phyloP scores from a whole-genome alignment of 2,888 invertebrate species.

The Cryptosula pallasiana region DNA sequence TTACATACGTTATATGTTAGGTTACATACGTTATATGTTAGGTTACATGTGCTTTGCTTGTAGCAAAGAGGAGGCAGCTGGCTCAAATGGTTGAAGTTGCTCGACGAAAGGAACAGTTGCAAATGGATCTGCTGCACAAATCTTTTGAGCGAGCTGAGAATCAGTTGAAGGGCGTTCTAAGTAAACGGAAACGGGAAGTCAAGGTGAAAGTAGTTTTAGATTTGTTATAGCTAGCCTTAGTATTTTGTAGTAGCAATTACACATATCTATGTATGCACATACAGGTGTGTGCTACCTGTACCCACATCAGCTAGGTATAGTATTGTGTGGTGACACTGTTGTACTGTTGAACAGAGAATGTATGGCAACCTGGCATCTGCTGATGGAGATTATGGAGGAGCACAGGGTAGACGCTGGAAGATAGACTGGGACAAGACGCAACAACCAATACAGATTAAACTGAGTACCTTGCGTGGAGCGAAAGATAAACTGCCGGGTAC shows the following conservation, averaged over 20 bases:
- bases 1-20: too few relatives aligned
- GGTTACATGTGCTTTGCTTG: not conserved
- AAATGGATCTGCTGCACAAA: constrained; percentile 44
- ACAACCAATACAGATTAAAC: constrained; percentile 48
- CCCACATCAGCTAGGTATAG: too few relatives aligned
- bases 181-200: constrained; percentile 45
- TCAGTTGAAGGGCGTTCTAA: constrained; percentile 40
- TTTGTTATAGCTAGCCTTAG: too few relatives aligned
- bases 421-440: constrained; percentile 50
- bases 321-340: too few relatives aligned
- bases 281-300: too few relatives aligned
- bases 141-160: constrained; percentile 45
- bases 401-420: constrained; percentile 47
- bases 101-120: constrained; percentile 41
- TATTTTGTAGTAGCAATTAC: too few relatives aligned
- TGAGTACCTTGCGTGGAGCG: constrained; percentile 46
- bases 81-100: constrained; percentile 35
- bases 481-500: constrained; percentile 49
- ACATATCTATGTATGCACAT: too few relatives aligned
- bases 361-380: constrained; percentile 47
- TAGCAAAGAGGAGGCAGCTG: constrained; percentile 16
- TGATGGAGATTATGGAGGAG: constrained; percentile 47
- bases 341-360: constrained; percentile 45
- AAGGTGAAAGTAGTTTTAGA: too few relatives aligned
- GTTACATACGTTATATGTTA: too few relatives aligned